phyloP scores from a whole-genome alignment of 2,888 invertebrate genomes.

The Trachelus iudaicus region DNA sequence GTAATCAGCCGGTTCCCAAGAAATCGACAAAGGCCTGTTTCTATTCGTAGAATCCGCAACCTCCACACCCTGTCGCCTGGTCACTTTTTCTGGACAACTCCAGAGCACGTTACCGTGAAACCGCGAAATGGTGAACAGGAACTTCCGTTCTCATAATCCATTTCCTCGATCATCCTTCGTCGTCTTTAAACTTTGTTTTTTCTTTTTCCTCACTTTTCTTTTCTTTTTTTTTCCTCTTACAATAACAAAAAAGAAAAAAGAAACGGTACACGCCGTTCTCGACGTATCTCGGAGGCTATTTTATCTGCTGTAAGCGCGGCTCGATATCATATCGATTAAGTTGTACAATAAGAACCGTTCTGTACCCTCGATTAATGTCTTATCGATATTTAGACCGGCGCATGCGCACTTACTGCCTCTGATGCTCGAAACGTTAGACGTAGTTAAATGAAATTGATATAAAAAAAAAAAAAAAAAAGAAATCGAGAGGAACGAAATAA shows the following conservation, averaged over 20 bases:
- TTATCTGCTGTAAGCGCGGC: slow-evolving; percentile 28
- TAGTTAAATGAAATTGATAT: no score
- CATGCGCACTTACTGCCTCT: no score
- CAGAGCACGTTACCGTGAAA: not conserved
- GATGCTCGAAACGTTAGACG: no score
- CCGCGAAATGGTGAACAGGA: not conserved
- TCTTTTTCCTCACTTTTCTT: no score
- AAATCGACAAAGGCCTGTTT: slow-evolving; percentile 72
- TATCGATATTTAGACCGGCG: not conserved
- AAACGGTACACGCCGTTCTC: not conserved
- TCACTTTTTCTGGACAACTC: no score
- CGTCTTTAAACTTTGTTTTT: no score
- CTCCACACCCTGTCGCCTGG: not conserved
- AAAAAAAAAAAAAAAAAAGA: no score
- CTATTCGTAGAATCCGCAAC: slow-evolving; percentile 71
- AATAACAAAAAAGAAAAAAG: no score
- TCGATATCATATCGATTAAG: slow-evolving; percentile 17
- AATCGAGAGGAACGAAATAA: no score
- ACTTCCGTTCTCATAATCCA: not conserved
- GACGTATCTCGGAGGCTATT: slow-evolving; percentile 22
- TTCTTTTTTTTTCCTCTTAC: no score
- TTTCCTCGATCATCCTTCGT: not conserved
- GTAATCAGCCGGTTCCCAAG: slow-evolving; percentile 48
- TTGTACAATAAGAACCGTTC: not conserved
- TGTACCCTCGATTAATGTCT: not conserved